phyloP scores from a whole-genome alignment of 2,113 vertebrate species.

The Thamnophis sirtalis region DNA sequence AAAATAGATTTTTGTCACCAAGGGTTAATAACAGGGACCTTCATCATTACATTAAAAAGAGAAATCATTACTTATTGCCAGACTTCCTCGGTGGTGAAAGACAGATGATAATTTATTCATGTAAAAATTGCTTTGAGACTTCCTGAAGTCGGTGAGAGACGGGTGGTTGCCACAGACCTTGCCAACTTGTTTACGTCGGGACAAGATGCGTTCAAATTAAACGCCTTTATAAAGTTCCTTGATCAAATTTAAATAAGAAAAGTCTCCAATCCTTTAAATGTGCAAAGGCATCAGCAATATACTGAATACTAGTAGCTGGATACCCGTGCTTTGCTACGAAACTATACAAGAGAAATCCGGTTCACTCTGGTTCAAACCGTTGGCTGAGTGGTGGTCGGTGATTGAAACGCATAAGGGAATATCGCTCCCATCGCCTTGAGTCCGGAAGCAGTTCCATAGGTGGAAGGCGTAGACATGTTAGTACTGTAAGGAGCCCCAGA shows the following conservation, averaged over 20 bases:
- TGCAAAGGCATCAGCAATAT: slow-evolving; percentile 37
- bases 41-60: neutral
- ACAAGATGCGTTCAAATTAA: slow-evolving; percentile 43
- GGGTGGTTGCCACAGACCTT: slow-evolving; percentile 22
- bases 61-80: slow-evolving; percentile 41
- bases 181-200: slow-evolving; percentile 29
- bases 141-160: slow-evolving; percentile 50
- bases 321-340: too few relatives aligned
- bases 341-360: too few relatives aligned
- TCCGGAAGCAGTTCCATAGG: too few relatives aligned
- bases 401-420: too few relatives aligned
- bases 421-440: too few relatives aligned
- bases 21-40: slow-evolving; percentile 32
- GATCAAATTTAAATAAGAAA: slow-evolving; percentile 42
- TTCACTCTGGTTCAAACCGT: too few relatives aligned
- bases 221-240: slow-evolving; percentile 61
- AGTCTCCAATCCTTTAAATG: slow-evolving; percentile 32
- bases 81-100: slow-evolving; percentile 29
- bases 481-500: too few relatives aligned
- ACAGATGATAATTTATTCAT: slow-evolving; percentile 29
- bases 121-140: slow-evolving; percentile 36
- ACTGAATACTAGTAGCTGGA: too few relatives aligned
- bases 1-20: slow-evolving; percentile 12
- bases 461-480: too few relatives aligned
- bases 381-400: too few relatives aligned